A percentile compares a stretch with the other conserved stretches of the same genome.
These are phyloP conservation scores for Eulimnadia texana DNA, from an alignment of 1,140 invertebrate genomes.

Conservation along the genomic window DNA sequence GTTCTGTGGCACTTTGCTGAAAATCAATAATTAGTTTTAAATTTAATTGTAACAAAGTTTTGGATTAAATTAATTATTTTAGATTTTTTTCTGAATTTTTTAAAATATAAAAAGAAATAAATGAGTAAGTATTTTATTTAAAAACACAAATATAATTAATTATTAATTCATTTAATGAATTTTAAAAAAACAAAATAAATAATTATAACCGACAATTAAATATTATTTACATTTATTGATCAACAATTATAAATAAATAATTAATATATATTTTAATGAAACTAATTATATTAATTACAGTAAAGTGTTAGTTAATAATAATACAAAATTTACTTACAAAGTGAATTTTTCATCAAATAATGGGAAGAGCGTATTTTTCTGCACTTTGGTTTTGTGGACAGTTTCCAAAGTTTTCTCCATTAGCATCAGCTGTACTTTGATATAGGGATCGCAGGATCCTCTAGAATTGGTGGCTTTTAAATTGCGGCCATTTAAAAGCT, in stretches of 20 bases:
- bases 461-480: constrained; percentile 73
- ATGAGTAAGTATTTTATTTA: constrained; percentile 1
- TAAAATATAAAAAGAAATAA: neutral
- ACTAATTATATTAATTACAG: no score
- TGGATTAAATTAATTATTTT: no score
- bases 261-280: no score
- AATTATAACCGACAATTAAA: no score
- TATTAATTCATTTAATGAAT: no score
- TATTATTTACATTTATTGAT: no score
- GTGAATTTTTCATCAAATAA: constrained; percentile 85
- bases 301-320: no score
- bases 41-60: no score
- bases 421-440: constrained; percentile 9
- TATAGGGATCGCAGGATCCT: constrained; percentile 37
- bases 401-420: neutral
- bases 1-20: constrained; percentile 55
- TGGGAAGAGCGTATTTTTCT: constrained; percentile 84
- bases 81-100: no score
- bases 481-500: constrained; percentile 79
- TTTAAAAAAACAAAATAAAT: no score
- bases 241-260: no score
- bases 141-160: no score
- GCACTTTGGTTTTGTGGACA: constrained; percentile 55
- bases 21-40: constrained; percentile 24
- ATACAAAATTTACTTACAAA: constrained; percentile 49